These are phyloP conservation scores for Oscheius sp. DNA, from an alignment of 2,888 invertebrate species.

Conservation along the genomic window DNA sequence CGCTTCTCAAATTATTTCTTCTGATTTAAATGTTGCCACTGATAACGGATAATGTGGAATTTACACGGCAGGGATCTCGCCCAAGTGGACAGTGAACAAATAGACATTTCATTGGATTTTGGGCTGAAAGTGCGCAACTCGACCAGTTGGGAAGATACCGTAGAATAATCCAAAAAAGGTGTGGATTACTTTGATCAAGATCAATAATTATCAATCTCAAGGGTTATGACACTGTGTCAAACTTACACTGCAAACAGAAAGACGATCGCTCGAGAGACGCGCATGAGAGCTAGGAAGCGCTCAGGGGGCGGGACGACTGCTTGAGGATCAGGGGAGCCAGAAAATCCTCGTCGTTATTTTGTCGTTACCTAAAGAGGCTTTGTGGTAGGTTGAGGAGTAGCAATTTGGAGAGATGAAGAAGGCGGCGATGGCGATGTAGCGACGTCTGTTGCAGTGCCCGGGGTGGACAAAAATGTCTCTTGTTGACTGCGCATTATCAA, in stretches of 20 bases:
- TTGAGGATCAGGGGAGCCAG: slow-evolving; percentile 32
- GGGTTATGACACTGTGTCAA: slow-evolving; percentile 33
- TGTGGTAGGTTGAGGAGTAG: background rate
- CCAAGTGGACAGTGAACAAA: slow-evolving; percentile 34
- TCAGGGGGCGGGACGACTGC: slow-evolving; percentile 31
- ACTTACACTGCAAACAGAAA: slow-evolving; percentile 41
- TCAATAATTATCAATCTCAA: background rate
- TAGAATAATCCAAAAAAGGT: background rate
- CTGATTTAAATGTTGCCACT: background rate
- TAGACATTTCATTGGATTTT: slow-evolving; percentile 18
- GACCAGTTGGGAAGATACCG: background rate
- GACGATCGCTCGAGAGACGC: slow-evolving; percentile 36
- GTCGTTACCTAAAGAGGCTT: slow-evolving; percentile 2
- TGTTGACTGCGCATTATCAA: no score
- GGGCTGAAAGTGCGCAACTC: background rate
- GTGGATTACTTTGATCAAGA: background rate
- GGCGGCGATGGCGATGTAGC: no score
- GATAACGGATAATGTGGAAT: slow-evolving; percentile 18
- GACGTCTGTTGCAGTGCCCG: no score
- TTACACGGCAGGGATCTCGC: slow-evolving; percentile 28
- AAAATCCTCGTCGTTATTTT: slow-evolving; percentile 11
- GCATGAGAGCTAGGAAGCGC: slow-evolving; percentile 39
- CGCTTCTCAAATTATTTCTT: background rate
- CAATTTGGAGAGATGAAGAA: background rate
- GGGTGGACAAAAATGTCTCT: no score